Evolutionary conservation across 1,140 invertebrate species (phyloP), one percentile per base, ranked within the genome.

Genomic region (Bombus confusus): DNA sequence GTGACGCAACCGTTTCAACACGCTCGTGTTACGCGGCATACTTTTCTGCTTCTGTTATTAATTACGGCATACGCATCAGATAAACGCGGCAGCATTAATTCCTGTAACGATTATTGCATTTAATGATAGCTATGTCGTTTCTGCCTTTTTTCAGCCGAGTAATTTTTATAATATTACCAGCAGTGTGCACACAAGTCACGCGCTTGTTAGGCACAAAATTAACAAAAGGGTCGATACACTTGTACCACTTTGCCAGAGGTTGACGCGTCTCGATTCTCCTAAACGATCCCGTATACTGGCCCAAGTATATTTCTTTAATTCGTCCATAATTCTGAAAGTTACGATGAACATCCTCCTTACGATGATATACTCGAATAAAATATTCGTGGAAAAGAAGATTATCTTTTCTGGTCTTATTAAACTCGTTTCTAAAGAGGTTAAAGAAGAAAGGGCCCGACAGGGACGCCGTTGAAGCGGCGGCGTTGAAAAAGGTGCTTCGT

Each of bases 401-500:
- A 52, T 52, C 5, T 52, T 22, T 52, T 52, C 47, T 52, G 18
- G 47, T 52, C 18, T 52, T 52, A 52, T 52, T 52, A 52, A 52
- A 52, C 47, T 52, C 47, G 47, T 52, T 52, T 52, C 47, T 52
- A 52, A 52, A 52, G 47, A 52, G 47, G 18, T 52, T 52, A 52
- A 52, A 52, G 47, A 52, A 52, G 47, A 52, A 52, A 52, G 18
- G 18, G 47, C 22, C 6, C 47, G 18, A 52, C 18, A 52, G 1
- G 18, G 47, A 52, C 18, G 47, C 47, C 18, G 18, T 22, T 52
- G 15, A 18, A 52, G 47, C 47, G 47, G 47, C 18, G 2, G 12
- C 28, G 28, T 37, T 47, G 37, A 34, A 31, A 91, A 92, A 89
- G 91, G 84, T 89, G 91, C 90, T 83, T 77, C 74, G 87, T 93